Percentiles rank a stretch among this genome's conserved stretches.
Evolutionary conservation across 2,113 vertebrate genomes (phyloP).

Genomic region (Saccopteryx bilineata): DNA sequence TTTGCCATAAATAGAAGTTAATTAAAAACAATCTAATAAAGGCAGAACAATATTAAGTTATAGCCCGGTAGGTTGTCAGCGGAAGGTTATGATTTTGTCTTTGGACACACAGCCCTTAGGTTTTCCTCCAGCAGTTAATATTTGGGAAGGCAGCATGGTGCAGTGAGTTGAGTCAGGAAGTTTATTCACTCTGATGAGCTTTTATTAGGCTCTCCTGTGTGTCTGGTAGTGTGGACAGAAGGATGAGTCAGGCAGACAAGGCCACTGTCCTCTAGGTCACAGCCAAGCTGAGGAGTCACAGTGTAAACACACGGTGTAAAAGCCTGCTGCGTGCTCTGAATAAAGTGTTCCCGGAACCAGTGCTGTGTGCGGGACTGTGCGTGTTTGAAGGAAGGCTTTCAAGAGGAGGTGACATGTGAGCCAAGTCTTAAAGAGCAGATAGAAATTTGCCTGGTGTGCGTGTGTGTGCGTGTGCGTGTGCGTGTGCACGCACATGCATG

Average conservation of each 20-base stretch:
- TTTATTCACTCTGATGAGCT: neutral
- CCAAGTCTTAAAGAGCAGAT: neutral
- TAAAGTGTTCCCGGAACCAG: neutral
- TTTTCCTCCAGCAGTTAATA: slow-evolving; percentile 21
- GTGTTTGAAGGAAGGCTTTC: neutral
- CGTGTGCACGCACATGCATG: neutral
- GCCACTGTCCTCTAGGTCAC: neutral
- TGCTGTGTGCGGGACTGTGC: neutral
- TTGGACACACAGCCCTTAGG: neutral
- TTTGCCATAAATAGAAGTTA: slow-evolving; percentile 51
- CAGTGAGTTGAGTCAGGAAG: neutral
- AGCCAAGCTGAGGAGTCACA: neutral
- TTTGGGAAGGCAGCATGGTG: neutral
- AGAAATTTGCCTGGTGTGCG: neutral
- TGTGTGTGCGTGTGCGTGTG: neutral
- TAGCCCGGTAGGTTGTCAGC: slow-evolving; percentile 14
- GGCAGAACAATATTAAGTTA: slow-evolving; percentile 25
- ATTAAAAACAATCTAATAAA: slow-evolving; percentile 60
- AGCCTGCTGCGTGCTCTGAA: neutral
- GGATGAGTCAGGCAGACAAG: neutral
- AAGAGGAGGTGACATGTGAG: neutral
- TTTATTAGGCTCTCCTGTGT: neutral
- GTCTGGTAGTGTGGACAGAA: neutral
- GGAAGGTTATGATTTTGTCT: neutral
- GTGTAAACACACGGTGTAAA: neutral